These are phyloP conservation scores for Corydoras maculifer DNA, from an alignment of 2,113 vertebrate species.

Conservation along the genomic window DNA sequence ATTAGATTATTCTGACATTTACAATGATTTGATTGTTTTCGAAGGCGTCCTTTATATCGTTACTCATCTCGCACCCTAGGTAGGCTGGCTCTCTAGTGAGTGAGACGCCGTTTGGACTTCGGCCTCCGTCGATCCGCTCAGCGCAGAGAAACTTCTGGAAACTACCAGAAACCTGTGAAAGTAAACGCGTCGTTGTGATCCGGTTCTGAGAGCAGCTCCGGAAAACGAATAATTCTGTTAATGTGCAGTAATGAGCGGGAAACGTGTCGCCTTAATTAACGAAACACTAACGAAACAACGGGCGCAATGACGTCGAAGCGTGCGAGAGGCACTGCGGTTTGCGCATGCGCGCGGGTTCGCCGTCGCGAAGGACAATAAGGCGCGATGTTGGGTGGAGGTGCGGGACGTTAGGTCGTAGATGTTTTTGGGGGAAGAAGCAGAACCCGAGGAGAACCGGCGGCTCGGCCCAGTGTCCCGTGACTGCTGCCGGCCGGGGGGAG, in stretches of 20 bases:
- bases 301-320: conserved; percentile 7
- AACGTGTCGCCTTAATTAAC: no score
- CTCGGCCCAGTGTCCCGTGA: no score
- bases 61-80: not conserved
- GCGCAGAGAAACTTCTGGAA: not conserved
- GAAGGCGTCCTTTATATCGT: no score
- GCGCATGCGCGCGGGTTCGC: conserved; percentile 47
- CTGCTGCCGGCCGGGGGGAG: no score
- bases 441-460: no score
- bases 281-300: not conserved
- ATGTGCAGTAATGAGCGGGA: no score
- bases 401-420: not conserved
- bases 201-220: not conserved
- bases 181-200: no score
- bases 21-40: no score
- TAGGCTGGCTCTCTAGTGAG: not conserved
- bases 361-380: conserved; percentile 54
- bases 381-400: conserved; percentile 10
- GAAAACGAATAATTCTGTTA: no score
- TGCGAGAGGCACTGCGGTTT: not conserved
- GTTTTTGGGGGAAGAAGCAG: not conserved
- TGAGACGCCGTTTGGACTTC: not conserved
- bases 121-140: not conserved
- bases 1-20: no score
- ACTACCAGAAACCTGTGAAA: not conserved